Evolutionary conservation across 2,888 invertebrate species (phyloP).

Genomic region (Julus scandinavius): DNA sequence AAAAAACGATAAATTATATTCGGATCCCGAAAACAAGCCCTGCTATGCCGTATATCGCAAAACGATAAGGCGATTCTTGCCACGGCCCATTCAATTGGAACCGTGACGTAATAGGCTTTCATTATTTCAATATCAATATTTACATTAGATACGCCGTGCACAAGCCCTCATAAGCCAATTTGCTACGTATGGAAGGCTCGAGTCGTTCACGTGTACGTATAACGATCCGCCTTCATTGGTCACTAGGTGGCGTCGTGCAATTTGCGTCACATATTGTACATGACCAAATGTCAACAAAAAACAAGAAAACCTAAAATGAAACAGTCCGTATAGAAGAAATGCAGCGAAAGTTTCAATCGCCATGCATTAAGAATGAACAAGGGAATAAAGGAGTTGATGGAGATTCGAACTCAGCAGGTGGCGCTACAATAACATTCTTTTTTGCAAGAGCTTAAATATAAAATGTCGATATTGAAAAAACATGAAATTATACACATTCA

Average conservation of each 20-base stretch:
- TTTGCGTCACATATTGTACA: too few relatives aligned
- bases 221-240: not conserved
- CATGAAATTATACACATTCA: too few relatives aligned
- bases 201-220: not conserved
- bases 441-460: too few relatives aligned
- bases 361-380: too few relatives aligned
- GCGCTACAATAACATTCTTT: too few relatives aligned
- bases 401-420: too few relatives aligned
- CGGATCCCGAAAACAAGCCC: conserved; percentile 13
- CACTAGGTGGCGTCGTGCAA: not conserved
- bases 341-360: too few relatives aligned
- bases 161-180: conserved; percentile 4
- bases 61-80: conserved; percentile 4
- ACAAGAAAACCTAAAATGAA: too few relatives aligned
- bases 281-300: too few relatives aligned
- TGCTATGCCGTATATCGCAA: not conserved
- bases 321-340: too few relatives aligned
- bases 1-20: conserved; percentile 25
- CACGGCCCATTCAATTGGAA: conserved; percentile 23
- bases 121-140: conserved; percentile 25
- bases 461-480: too few relatives aligned
- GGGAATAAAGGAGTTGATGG: too few relatives aligned
- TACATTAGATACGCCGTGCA: conserved; percentile 11
- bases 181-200: not conserved
- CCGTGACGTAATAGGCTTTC: conserved; percentile 10